phyloP scores from a whole-genome alignment of 2,888 invertebrate species.

The Alcis repandata region DNA sequence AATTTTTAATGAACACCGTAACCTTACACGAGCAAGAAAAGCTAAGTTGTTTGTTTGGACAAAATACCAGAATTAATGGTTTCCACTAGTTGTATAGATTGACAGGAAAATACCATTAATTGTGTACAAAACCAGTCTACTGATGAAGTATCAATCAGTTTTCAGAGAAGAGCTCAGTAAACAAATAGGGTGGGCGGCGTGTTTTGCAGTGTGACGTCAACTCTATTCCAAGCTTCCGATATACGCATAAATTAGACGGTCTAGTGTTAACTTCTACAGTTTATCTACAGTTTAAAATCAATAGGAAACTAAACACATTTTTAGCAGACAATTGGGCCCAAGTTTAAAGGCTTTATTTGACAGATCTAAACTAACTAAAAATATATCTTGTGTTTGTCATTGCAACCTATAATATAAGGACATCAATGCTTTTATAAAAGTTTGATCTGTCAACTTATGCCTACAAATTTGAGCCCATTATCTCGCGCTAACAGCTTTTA shows the following conservation, averaged over 20 bases:
- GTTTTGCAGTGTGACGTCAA: slow-evolving; percentile 23
- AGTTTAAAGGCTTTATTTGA: too few relatives aligned
- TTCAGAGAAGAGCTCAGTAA: not conserved
- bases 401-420: too few relatives aligned
- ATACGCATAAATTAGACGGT: slow-evolving; percentile 5
- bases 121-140: not conserved
- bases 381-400: too few relatives aligned
- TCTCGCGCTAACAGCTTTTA: not conserved
- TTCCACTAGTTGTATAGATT: slow-evolving; percentile 1
- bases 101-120: slow-evolving; percentile 8
- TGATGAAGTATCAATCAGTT: slow-evolving; percentile 23
- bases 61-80: slow-evolving; percentile 18
- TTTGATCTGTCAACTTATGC: too few relatives aligned
- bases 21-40: not conserved
- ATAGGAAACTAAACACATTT: not conserved
- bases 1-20: not conserved
- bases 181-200: not conserved
- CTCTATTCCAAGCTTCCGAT: slow-evolving; percentile 14
- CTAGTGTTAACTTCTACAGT: slow-evolving; percentile 13
- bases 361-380: too few relatives aligned
- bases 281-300: slow-evolving; percentile 10
- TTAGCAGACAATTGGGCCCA: not conserved
- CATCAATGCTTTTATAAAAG: too few relatives aligned
- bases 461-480: too few relatives aligned
- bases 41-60: slow-evolving; percentile 2